These are phyloP conservation scores for Carterocephalus palaemon DNA, from an alignment of 2,888 invertebrate genomes.

Conservation along the genomic window DNA sequence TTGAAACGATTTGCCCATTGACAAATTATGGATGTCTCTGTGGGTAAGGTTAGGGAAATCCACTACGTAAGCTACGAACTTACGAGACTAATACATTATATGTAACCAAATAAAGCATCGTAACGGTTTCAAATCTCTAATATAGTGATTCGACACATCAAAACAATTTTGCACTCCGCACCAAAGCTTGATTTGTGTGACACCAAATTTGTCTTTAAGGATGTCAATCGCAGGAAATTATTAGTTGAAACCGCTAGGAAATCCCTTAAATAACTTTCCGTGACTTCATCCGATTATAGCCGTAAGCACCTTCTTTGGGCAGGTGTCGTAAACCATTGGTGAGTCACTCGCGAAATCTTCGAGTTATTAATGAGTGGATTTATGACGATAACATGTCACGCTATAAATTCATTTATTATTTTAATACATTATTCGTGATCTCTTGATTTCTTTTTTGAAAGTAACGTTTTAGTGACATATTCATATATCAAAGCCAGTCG, in stretches of 20 bases:
- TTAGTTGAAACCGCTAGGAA: conserved; percentile 28
- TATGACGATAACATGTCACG: conserved; percentile 23
- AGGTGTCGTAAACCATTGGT: conserved; percentile 24
- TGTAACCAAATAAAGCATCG: neutral
- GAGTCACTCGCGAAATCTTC: conserved; percentile 19
- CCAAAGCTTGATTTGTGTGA: conserved; percentile 26
- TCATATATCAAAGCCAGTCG: too few relatives aligned
- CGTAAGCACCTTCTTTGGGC: conserved; percentile 22
- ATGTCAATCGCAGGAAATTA: conserved; percentile 30
- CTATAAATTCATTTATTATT: conserved; percentile 23
- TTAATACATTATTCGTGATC: conserved; percentile 18
- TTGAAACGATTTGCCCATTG: too few relatives aligned
- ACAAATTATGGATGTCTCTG: too few relatives aligned
- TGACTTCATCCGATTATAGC: conserved; percentile 30
- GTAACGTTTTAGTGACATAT: conserved; percentile 8
- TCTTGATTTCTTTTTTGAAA: conserved; percentile 13
- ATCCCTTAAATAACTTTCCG: conserved; percentile 23
- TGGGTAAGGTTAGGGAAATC: too few relatives aligned
- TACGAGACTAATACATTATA: too few relatives aligned
- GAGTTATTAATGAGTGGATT: conserved; percentile 21
- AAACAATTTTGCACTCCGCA: conserved; percentile 23
- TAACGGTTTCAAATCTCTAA: conserved; percentile 10
- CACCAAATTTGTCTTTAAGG: conserved; percentile 27
- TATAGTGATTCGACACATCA: conserved; percentile 7
- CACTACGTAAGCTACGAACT: too few relatives aligned